A percentile compares a stretch with the other conserved stretches of the same genome.
Conservation (phyloP, 2,113 vertebrate genomes). For the Smithornis capensis region DNA sequence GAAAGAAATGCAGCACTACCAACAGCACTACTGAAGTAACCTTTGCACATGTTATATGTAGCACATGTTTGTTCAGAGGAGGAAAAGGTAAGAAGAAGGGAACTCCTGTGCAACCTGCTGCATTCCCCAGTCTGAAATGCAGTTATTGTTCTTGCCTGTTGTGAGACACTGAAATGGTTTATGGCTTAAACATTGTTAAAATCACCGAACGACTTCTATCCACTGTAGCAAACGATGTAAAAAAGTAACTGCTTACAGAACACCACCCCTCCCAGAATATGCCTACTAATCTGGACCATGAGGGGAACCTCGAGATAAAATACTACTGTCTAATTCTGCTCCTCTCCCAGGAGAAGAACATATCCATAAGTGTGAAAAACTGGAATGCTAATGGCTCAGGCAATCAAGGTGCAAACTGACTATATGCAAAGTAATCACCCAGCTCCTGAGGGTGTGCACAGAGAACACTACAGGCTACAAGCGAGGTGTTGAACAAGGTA, state of each 20-base stretch:
- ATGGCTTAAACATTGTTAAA: not conserved
- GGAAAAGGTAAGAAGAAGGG: not conserved
- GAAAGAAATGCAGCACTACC: not conserved
- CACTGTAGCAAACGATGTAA: not conserved
- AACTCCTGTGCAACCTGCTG: not conserved
- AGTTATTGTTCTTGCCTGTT: not conserved
- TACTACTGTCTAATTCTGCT: not conserved
- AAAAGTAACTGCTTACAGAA: not conserved
- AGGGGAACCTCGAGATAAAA: not conserved
- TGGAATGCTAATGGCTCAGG: not conserved
- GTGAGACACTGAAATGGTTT: not conserved
- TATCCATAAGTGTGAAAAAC: not conserved
- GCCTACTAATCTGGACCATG: not conserved
- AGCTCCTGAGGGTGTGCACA: not conserved
- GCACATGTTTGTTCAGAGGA: not conserved
- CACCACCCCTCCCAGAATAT: not conserved
- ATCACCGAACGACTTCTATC: not conserved
- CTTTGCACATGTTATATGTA: not conserved
- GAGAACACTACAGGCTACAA: not conserved
- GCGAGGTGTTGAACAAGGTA: not conserved
- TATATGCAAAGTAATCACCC: not conserved
- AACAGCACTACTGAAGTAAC: not conserved
- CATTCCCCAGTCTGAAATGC: not conserved
- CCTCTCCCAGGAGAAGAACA: not conserved
- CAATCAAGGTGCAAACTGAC: not conserved